Evolutionary conservation across 1,140 invertebrate species (phyloP).

Genomic region (Zaprionus davidi): DNA sequence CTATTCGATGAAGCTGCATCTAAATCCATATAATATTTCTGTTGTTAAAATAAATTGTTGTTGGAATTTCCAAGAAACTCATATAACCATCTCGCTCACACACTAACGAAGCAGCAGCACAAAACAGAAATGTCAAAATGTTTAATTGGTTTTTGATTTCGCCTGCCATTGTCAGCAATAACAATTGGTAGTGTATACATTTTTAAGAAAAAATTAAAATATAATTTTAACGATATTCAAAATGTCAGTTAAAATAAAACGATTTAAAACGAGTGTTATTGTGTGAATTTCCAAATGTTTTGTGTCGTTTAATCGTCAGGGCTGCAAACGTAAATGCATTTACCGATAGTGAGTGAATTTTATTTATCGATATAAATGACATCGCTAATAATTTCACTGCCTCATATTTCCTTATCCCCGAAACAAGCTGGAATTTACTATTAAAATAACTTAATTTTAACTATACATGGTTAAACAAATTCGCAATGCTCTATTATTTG

Average conservation of each 20-base stretch:
- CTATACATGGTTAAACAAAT: conserved; percentile 18
- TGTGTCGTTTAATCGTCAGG: conserved; percentile 40
- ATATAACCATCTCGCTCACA: conserved; percentile 63
- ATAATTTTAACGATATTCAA: neutral
- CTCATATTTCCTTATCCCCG: conserved; percentile 26
- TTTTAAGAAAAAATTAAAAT: neutral
- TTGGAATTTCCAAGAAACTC: conserved; percentile 71
- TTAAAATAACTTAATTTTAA: conserved; percentile 3
- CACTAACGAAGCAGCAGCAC: conserved; percentile 36
- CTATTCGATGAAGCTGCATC: neutral
- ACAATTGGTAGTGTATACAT: conserved; percentile 10
- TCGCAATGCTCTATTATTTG: conserved; percentile 35
- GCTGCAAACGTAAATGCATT: conserved; percentile 34
- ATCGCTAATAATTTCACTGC: conserved; percentile 36
- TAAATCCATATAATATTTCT: conserved; percentile 47
- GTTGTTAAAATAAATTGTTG: conserved; percentile 70
- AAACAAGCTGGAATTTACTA: conserved; percentile 1
- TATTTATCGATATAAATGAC: conserved; percentile 22
- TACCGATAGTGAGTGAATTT: conserved; percentile 46
- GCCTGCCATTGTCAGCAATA: neutral
- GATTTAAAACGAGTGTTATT: conserved; percentile 17
- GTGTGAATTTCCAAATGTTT: neutral
- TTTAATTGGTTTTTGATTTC: conserved; percentile 47
- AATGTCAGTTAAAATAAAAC: neutral
- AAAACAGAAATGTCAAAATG: conserved; percentile 55